A percentile compares a stretch with the other conserved stretches of the same genome.
Conservation (phyloP, 2,888 invertebrate species). For the Euproctis similis region DNA sequence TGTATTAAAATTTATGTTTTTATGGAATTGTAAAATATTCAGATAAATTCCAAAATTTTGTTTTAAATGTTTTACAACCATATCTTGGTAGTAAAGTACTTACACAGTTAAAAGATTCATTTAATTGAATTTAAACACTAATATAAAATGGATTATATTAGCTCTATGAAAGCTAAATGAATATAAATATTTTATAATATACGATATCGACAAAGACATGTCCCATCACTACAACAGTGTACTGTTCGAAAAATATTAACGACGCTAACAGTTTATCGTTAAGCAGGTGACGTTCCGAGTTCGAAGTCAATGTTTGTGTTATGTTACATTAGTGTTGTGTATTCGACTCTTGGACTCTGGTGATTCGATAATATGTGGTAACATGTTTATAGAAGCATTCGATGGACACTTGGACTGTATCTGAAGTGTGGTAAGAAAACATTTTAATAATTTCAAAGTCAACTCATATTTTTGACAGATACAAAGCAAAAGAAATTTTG, state of each 20-base stretch:
- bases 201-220: background rate
- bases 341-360: slow-evolving; percentile 7
- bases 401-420: slow-evolving; percentile 3
- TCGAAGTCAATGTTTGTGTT: slow-evolving; percentile 27
- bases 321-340: slow-evolving; percentile 25
- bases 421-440: slow-evolving; percentile 1
- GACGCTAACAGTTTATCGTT: slow-evolving; percentile 44
- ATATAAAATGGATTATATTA: too few relatives aligned
- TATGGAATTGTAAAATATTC: too few relatives aligned
- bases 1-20: too few relatives aligned
- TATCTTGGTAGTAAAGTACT: too few relatives aligned
- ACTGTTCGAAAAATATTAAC: slow-evolving; percentile 32
- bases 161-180: too few relatives aligned
- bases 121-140: too few relatives aligned
- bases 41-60: too few relatives aligned
- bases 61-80: too few relatives aligned
- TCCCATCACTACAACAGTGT: slow-evolving; percentile 7
- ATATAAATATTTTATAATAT: background rate
- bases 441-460: background rate
- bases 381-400: slow-evolving; percentile 6
- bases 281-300: slow-evolving; percentile 25
- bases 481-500: too few relatives aligned
- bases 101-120: too few relatives aligned
- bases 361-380: slow-evolving; percentile 5
- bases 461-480: too few relatives aligned